Base-by-base conservation (phyloP, 2,888 invertebrate species). In the Lampropteryx suffumata region DNA sequence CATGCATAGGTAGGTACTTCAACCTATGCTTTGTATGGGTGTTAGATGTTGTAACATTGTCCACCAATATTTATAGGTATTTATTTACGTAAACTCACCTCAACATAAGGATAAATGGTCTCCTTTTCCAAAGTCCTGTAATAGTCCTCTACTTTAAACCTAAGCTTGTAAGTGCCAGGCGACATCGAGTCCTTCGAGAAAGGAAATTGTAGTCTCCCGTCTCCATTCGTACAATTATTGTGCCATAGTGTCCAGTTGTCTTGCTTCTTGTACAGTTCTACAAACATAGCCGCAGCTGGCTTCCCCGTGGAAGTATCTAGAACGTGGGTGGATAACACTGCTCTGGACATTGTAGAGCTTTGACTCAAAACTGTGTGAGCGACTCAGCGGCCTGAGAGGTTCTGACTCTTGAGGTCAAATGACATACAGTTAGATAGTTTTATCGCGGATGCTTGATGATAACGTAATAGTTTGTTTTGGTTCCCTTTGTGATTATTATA, bases 101-200 rank as follows among this genome's bases (percentile, higher is more conserved):
- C 96, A 46, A 96, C 93, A 74, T 93, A 94, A 0, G 96, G 96
- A 79, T 94, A 96, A 57, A 96, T 88, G 0, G 94, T 93, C 42
- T 93, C 92, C 51, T 91, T 91, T 50, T 92, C 90, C 39, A 83
- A 80, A 14, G 84, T 70, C 40, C 91, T 92, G 64, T 94, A 96
- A 75, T 96, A 96, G 55, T 93, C 91, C 37, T 92, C 93, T 0
- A 94, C 93, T 71, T 95, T 94, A 66, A 94, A 96, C 68, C 93
- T 92, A 29, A 96, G 76, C 71, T 95, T 96, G 71, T 96, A 96
- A 14, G 93, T 91, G 2, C 95, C 96, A 5, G 88, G 84, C 0
- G 91, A 84, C 77, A 95, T 93, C 10, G 92, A 91, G 0, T 90
- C 86, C 45, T 80, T 79, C 1, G 92, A 88, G 8, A 94, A 82